These are phyloP conservation scores for Ascaphus truei DNA, from an alignment of 2,113 vertebrate species.

Conservation along the genomic window DNA sequence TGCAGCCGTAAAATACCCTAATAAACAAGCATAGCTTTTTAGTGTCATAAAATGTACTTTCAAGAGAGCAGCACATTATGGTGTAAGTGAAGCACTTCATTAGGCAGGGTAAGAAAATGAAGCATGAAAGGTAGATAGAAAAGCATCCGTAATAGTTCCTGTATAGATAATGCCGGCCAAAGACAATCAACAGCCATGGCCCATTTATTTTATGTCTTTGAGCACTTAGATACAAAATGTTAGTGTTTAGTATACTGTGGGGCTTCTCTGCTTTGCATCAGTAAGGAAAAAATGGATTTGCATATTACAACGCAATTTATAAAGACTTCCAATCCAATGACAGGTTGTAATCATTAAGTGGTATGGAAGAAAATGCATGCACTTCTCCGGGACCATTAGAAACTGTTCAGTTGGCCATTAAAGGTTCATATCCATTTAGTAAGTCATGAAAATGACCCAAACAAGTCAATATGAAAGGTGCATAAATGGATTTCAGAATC, in stretches of 20 bases:
- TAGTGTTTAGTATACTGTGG: constrained; percentile 52
- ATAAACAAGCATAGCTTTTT: constrained; percentile 52
- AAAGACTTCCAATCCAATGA: constrained; percentile 34
- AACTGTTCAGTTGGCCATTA: constrained; percentile 16
- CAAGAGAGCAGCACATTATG: constrained; percentile 49
- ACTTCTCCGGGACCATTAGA: constrained; percentile 32
- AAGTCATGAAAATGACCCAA: constrained; percentile 23
- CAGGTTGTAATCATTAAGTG: constrained; percentile 38
- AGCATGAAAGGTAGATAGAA: constrained; percentile 62
- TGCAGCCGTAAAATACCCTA: constrained; percentile 47
- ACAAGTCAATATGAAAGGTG: constrained; percentile 5
- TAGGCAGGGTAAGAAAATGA: constrained; percentile 66
- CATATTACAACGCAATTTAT: constrained; percentile 48
- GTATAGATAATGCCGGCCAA: constrained; percentile 53
- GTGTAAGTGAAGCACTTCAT: constrained; percentile 65
- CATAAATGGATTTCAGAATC: constrained; percentile 24
- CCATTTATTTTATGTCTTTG: constrained; percentile 67
- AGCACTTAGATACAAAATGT: constrained; percentile 58
- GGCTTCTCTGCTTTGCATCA: constrained; percentile 46
- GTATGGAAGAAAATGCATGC: constrained; percentile 38
- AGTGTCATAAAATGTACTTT: constrained; percentile 54
- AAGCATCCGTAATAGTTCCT: constrained; percentile 61
- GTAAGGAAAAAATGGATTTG: constrained; percentile 57
- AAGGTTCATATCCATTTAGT: constrained; percentile 16
- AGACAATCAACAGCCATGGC: constrained; percentile 61